A percentile compares a stretch with the other conserved stretches of the same genome.
These are phyloP conservation scores for Tryphoninae sp. DNA, from an alignment of 2,888 invertebrate species.

Conservation along the genomic window DNA sequence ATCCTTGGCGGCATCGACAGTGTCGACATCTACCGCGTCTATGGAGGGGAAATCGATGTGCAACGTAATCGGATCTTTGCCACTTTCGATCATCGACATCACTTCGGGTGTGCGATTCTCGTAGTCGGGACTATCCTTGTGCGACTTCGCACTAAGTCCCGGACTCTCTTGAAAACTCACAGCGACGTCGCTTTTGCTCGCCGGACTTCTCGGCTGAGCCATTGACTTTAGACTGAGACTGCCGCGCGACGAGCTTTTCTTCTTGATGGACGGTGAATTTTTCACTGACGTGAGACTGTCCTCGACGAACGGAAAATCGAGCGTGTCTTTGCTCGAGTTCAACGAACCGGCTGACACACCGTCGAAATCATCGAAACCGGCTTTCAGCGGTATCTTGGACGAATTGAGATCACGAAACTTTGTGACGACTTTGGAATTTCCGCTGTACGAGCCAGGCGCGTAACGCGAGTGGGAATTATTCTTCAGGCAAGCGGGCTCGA, in stretches of 20 bases:
- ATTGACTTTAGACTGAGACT: slow-evolving; percentile 74
- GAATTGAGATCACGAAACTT: slow-evolving; percentile 76
- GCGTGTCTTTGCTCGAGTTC: slow-evolving; percentile 76
- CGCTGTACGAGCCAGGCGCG: slow-evolving; percentile 71
- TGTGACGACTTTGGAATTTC: slow-evolving; percentile 69
- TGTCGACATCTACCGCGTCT: slow-evolving; percentile 70
- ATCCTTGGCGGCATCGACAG: slow-evolving; percentile 65
- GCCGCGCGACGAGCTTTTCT: slow-evolving; percentile 71
- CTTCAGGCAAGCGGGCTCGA: slow-evolving; percentile 74
- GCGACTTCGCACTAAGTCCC: slow-evolving; percentile 52
- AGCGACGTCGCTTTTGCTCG: slow-evolving; percentile 63
- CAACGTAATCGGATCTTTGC: slow-evolving; percentile 67
- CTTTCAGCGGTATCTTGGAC: slow-evolving; percentile 76
- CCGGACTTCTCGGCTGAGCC: slow-evolving; percentile 75
- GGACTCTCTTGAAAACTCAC: slow-evolving; percentile 52
- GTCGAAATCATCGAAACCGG: slow-evolving; percentile 79
- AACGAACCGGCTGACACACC: slow-evolving; percentile 76
- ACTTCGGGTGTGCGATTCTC: slow-evolving; percentile 77
- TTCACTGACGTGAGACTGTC: slow-evolving; percentile 76
- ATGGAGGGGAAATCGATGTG: slow-evolving; percentile 73
- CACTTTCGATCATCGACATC: slow-evolving; percentile 65
- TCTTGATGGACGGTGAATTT: slow-evolving; percentile 75
- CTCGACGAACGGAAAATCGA: slow-evolving; percentile 78
- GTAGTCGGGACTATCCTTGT: slow-evolving; percentile 73
- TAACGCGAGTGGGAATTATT: slow-evolving; percentile 74